These are phyloP conservation scores for Drosophila simulans DNA, from an alignment of 1,140 invertebrate species.

Conservation along the genomic window DNA sequence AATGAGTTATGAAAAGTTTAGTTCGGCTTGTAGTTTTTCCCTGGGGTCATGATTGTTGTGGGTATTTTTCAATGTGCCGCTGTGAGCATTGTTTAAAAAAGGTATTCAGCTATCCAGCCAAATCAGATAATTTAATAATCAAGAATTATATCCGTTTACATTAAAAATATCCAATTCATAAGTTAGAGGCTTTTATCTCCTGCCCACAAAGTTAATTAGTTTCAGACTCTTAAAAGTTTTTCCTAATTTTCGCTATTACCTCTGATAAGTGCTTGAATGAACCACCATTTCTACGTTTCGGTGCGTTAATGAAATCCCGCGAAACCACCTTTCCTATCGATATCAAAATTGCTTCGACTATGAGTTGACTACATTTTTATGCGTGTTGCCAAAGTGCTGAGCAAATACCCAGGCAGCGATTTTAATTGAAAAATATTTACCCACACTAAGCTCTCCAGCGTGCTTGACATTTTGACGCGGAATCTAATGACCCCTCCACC, in stretches of 20 bases:
- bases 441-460: conserved; percentile 47
- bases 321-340: too few species aligned
- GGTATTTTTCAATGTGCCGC: background rate
- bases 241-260: conserved; percentile 24
- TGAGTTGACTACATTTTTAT: conserved; percentile 72
- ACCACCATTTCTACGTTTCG: conserved; percentile 8
- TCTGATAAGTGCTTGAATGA: background rate
- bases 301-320: conserved; percentile 34
- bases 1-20: conserved; percentile 43
- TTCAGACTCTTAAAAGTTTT: background rate
- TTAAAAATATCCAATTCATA: background rate
- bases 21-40: conserved; percentile 13
- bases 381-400: conserved; percentile 70
- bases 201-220: conserved; percentile 37
- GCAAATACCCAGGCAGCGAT: conserved; percentile 70
- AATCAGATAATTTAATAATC: too few species aligned
- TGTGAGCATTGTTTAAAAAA: background rate
- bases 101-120: too few species aligned
- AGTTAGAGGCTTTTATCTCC: background rate
- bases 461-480: conserved; percentile 72
- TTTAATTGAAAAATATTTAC: conserved; percentile 81
- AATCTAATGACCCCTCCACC: conserved; percentile 13
- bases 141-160: too few species aligned
- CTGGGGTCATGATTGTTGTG: conserved; percentile 3
- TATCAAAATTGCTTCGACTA: conserved; percentile 24